Conservation (phyloP, 2,797 vertebrate genomes). For the Hipposideros larvatus region DNA sequence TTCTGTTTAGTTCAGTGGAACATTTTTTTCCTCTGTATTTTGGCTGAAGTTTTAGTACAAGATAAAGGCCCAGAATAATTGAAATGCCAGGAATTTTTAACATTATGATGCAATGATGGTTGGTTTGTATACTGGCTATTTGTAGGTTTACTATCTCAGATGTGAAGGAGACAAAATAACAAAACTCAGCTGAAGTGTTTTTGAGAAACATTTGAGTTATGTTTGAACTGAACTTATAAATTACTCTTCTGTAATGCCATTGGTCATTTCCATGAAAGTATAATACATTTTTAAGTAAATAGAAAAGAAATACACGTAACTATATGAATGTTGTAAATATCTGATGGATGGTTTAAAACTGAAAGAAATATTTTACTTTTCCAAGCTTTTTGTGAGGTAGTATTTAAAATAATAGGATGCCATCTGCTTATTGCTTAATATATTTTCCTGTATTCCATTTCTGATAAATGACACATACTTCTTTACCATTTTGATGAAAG, state of each 20-base stretch:
- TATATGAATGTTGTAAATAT: background rate
- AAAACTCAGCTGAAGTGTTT: background rate
- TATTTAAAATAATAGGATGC: constrained; percentile 84
- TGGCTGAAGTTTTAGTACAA: constrained; percentile 21
- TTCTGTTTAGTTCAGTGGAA: background rate
- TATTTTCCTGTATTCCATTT: constrained; percentile 82
- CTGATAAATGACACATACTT: constrained; percentile 89
- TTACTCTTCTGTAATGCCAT: background rate
- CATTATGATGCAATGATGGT: background rate
- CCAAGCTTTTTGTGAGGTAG: constrained; percentile 62
- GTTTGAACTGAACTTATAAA: background rate
- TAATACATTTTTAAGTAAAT: constrained; percentile 1
- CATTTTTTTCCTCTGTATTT: background rate
- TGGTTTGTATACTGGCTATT: background rate
- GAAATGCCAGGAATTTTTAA: background rate
- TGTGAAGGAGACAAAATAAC: background rate
- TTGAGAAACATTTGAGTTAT: constrained; percentile 42
- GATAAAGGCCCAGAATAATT: background rate
- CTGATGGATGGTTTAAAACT: constrained; percentile 68
- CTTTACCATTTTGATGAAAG: constrained; percentile 82
- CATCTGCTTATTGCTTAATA: constrained; percentile 82
- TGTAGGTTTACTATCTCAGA: background rate
- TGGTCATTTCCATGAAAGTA: background rate
- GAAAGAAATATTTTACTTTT: constrained; percentile 86
- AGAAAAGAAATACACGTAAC: background rate